Evolutionary conservation across 2,888 invertebrate genomes (phyloP), one percentile per base, ranked within the genome.

Genomic region (Arge pagana): DNA sequence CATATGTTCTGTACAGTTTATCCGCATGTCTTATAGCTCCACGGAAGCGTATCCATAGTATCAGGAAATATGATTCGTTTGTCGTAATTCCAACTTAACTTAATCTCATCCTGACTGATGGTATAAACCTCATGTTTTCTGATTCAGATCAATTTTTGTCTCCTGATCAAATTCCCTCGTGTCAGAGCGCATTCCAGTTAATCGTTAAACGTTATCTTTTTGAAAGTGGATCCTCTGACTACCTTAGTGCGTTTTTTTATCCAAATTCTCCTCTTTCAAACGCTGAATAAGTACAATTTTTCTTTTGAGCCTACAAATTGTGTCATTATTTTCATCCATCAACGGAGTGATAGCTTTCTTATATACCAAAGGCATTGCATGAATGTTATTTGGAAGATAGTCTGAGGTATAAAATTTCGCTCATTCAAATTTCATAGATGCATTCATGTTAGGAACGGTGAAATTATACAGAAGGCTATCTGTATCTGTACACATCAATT

Each of bases 401-500:
- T 58, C 53, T 8, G 66, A 67, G 28, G 67, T 68, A 59, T 74
- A 72, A 57, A 72, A 76, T 45, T 55, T 60, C 43, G 57, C 31
- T 6, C 65, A 30, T 56, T 70, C 55, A 13, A 43, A 6, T 50
- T 7, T 60, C n/a, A 58, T 56, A 19, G 31, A 40, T 7, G 51
- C 54, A 61, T 78, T 77, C 26, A 76, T 43, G 59, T 77, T 69
- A 3, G 65, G n/a, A n/a, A n/a, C n/a, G n/a, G n/a, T n/a, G n/a
- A n/a, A n/a, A n/a, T n/a, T n/a, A n/a, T n/a, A n/a, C n/a, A n/a
- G n/a, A n/a, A n/a, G n/a, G n/a, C n/a, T n/a, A n/a, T n/a, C n/a
- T n/a, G n/a, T n/a, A n/a, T 70, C 69, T 23, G 56, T 64, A 41
- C 68, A 70, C 19, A 64, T 48, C 11, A 72, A 48, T 48, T 58